These are phyloP conservation scores for Elephas maximus DNA, from an alignment of 2,113 vertebrate species.

Conservation along the genomic window DNA sequence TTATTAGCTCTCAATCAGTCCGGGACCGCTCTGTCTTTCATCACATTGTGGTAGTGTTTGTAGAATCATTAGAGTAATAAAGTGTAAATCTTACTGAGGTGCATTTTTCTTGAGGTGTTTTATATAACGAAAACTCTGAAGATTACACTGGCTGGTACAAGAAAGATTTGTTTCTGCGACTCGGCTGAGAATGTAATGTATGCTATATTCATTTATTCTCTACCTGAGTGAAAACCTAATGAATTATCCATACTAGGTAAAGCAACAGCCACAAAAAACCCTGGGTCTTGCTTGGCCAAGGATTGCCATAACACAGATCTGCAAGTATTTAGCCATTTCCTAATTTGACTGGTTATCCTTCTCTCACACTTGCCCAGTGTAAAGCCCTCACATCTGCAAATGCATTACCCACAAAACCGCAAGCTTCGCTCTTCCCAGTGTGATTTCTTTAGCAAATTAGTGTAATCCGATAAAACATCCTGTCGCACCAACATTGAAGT, in stretches of 20 bases:
- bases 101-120: conserved; percentile 92
- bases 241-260: conserved; percentile 85
- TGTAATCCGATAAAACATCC: conserved; percentile 87
- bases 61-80: conserved; percentile 97
- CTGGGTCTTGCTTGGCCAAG: background rate
- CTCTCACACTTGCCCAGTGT: conserved; percentile 77
- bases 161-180: conserved; percentile 89
- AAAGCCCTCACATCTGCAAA: conserved; percentile 85
- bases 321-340: conserved; percentile 82
- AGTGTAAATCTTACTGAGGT: conserved; percentile 92
- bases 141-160: conserved; percentile 88
- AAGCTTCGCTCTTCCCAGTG: conserved; percentile 85
- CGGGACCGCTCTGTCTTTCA: conserved; percentile 94
- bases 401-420: conserved; percentile 86
- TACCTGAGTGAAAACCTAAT: conserved; percentile 81
- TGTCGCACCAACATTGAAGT: conserved; percentile 84
- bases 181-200: conserved; percentile 86
- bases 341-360: conserved; percentile 87
- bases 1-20: conserved; percentile 99
- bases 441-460: conserved; percentile 87
- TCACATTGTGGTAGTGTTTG: conserved; percentile 94
- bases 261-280: conserved; percentile 67
- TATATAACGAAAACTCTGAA: conserved; percentile 89
- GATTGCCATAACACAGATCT: conserved; percentile 78
- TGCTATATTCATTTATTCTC: conserved; percentile 88